phyloP scores from a whole-genome alignment of 2,113 vertebrate species.

The Gavialis gangeticus region DNA sequence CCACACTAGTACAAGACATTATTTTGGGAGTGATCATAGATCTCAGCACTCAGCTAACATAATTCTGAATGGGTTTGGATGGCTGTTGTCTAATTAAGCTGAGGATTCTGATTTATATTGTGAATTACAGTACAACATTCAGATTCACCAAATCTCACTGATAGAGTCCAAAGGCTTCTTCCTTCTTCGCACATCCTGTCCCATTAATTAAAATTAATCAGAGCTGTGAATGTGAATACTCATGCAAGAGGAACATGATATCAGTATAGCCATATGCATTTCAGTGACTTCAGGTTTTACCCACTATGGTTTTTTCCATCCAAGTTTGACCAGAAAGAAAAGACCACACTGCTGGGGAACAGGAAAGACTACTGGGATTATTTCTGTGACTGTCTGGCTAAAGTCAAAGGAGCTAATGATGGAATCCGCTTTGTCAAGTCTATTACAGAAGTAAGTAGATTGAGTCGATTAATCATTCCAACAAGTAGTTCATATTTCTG shows the following conservation, averaged over 20 bases:
- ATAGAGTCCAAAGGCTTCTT: background rate
- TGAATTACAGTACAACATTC: background rate
- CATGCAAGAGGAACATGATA: background rate
- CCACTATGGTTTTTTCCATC: background rate
- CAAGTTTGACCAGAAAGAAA: constrained; percentile 97
- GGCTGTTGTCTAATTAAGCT: constrained; percentile 5
- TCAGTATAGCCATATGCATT: background rate
- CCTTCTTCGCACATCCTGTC: background rate
- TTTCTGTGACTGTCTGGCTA: constrained; percentile 94
- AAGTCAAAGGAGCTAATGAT: constrained; percentile 94
- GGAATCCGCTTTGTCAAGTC: constrained; percentile 97
- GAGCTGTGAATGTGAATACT: background rate
- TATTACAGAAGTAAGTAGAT: constrained; percentile 88
- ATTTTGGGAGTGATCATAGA: background rate
- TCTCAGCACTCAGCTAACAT: background rate
- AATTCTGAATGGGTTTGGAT: background rate
- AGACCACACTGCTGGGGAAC: constrained; percentile 89
- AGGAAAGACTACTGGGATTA: constrained; percentile 99
- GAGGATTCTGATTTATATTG: background rate
- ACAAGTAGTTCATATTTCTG: background rate
- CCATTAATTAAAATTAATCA: background rate
- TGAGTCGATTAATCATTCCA: background rate
- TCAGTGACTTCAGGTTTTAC: background rate
- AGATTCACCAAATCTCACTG: background rate
- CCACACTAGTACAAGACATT: background rate